Evolutionary conservation across 1,140 invertebrate genomes (phyloP).

Genomic region (Dinoponera quadriceps): DNA sequence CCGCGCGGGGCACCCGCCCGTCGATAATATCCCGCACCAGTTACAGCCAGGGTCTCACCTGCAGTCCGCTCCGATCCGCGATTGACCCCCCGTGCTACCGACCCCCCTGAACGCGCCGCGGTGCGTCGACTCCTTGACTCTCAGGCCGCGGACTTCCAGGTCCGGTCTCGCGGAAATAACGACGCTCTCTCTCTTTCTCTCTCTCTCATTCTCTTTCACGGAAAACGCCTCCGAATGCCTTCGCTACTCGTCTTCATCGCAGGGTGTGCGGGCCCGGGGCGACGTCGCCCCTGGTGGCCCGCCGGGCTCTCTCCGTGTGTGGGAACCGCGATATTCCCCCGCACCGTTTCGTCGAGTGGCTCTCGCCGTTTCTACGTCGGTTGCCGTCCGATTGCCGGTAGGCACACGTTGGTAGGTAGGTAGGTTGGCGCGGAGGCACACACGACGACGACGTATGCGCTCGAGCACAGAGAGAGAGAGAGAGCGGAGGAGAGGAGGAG

Average conservation of each 20-base stretch:
- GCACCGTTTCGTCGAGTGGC: slow-evolving; percentile 35
- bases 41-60: slow-evolving; percentile 67
- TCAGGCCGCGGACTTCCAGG: slow-evolving; percentile 26
- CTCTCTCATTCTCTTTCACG: too few species aligned
- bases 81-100: slow-evolving; percentile 69
- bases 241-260: slow-evolving; percentile 56
- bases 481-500: not conserved
- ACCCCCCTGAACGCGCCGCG: slow-evolving; percentile 39
- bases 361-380: slow-evolving; percentile 9
- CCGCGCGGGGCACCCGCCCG: slow-evolving; percentile 80
- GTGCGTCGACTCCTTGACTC: slow-evolving; percentile 65
- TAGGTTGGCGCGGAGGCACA: not conserved
- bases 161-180: slow-evolving; percentile 83
- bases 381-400: slow-evolving; percentile 54
- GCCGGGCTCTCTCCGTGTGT: slow-evolving; percentile 75
- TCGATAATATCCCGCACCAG: slow-evolving; percentile 76
- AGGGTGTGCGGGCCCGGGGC: slow-evolving; percentile 35
- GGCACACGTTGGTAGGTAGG: slow-evolving; percentile 53
- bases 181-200: slow-evolving; percentile 77
- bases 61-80: slow-evolving; percentile 55
- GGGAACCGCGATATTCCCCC: slow-evolving; percentile 70
- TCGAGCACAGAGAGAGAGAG: slow-evolving; percentile 21
- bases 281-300: slow-evolving; percentile 74
- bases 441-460: slow-evolving; percentile 29
- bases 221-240: slow-evolving; percentile 60